Conservation (phyloP, 2,113 vertebrate genomes). For the Nycticryphes semicollaris region DNA sequence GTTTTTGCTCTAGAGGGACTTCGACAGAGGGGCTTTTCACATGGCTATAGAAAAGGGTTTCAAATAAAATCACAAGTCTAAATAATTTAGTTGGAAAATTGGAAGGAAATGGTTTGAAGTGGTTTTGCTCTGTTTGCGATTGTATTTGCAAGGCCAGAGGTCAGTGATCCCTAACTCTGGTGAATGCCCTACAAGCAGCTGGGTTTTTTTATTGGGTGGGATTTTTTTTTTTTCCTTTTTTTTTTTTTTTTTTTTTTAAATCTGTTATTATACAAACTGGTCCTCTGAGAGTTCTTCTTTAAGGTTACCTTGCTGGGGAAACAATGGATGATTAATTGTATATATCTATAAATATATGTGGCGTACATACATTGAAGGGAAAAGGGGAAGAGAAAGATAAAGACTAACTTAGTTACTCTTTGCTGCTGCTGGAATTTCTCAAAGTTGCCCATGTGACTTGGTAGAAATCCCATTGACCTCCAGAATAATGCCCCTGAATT, state of each 20-base stretch:
- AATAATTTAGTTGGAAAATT: not conserved
- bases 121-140: not conserved
- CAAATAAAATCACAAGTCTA: not conserved
- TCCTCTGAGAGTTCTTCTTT: not conserved
- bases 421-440: not conserved
- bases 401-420: not conserved
- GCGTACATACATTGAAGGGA: not conserved
- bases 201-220: not conserved
- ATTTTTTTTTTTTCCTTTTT: not conserved
- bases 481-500: not conserved
- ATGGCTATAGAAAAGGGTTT: not conserved
- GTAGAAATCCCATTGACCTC: not conserved
- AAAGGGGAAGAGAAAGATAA: not conserved
- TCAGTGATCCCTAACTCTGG: not conserved
- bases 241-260: not conserved
- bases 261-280: not conserved
- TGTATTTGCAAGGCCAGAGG: not conserved
- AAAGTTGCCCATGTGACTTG: not conserved
- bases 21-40: not conserved
- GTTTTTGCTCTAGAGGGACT: not conserved
- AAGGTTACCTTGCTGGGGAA: not conserved
- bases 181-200: not conserved
- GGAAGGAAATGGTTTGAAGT: not conserved
- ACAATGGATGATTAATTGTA: not conserved
- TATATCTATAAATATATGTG: not conserved